Conservation (phyloP, 2,888 invertebrate species). For the Cheiracanthium punctorium region DNA sequence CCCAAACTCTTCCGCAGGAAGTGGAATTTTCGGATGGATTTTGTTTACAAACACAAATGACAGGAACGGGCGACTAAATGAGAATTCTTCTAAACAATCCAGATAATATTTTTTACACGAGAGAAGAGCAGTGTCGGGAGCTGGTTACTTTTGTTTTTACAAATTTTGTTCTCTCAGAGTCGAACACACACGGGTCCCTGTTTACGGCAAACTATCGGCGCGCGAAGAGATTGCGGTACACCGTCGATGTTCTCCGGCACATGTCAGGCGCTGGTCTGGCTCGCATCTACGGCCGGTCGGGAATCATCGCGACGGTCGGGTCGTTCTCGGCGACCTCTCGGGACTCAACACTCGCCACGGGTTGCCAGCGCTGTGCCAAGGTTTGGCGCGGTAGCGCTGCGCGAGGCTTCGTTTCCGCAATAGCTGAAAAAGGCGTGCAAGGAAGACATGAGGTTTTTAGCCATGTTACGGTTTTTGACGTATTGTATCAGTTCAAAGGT, state of each 20-base stretch:
- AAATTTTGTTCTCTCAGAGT: too few species aligned
- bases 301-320: constrained; percentile 65
- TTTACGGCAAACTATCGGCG: constrained; percentile 23
- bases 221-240: not conserved
- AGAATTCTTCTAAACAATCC: not conserved
- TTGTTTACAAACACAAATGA: constrained; percentile 8
- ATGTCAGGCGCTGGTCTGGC: constrained; percentile 38
- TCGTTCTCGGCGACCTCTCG: constrained; percentile 68
- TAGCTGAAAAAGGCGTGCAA: too few species aligned
- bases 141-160: too few species aligned
- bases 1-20: not conserved
- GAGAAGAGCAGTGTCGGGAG: not conserved
- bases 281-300: constrained; percentile 47
- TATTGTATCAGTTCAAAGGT: too few species aligned
- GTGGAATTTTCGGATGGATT: not conserved
- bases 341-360: constrained; percentile 52
- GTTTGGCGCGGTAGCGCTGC: constrained; percentile 20
- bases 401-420: too few species aligned
- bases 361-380: constrained; percentile 21
- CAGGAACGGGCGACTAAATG: not conserved
- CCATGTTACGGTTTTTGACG: not conserved
- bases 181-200: not conserved
- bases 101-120: too few species aligned
- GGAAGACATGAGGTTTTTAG: not conserved
- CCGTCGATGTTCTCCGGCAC: constrained; percentile 6